Conservation (phyloP, 2,113 vertebrate species). For the Sylvia atricapilla region DNA sequence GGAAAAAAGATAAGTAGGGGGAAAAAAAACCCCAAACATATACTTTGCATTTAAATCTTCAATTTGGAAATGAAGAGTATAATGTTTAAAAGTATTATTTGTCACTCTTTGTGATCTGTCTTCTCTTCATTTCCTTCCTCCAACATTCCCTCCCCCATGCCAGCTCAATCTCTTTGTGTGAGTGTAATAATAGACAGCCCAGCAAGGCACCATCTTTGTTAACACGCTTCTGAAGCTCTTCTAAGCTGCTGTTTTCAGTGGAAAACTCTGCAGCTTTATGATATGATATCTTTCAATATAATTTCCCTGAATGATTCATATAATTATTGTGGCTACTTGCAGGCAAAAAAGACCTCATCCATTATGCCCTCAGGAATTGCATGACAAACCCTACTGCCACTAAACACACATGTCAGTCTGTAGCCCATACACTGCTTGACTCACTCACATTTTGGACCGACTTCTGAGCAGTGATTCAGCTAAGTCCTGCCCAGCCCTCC, state of each 20-base stretch:
- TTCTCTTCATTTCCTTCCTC: neutral
- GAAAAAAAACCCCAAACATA: neutral
- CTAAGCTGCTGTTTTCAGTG: neutral
- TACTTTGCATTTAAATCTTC: neutral
- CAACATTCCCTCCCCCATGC: neutral
- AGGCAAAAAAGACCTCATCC: neutral
- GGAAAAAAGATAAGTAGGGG: neutral
- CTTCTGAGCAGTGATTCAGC: conserved; percentile 43
- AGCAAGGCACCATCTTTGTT: conserved; percentile 30
- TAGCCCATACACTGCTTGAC: neutral
- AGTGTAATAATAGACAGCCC: conserved; percentile 3
- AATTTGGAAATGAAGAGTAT: neutral
- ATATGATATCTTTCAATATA: conserved; percentile 8
- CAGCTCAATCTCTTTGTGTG: neutral
- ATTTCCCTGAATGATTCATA: neutral
- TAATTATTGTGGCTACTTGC: conserved; percentile 15
- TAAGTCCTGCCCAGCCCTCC: conserved; percentile 9
- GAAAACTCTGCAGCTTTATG: conserved; percentile 22
- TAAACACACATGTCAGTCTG: neutral
- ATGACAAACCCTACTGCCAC: neutral
- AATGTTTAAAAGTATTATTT: neutral
- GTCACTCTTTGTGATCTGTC: neutral
- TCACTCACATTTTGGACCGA: neutral
- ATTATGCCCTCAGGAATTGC: neutral
- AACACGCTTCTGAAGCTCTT: neutral